phyloP scores from a whole-genome alignment of 1,140 invertebrate genomes.

The Eueides isabella region DNA sequence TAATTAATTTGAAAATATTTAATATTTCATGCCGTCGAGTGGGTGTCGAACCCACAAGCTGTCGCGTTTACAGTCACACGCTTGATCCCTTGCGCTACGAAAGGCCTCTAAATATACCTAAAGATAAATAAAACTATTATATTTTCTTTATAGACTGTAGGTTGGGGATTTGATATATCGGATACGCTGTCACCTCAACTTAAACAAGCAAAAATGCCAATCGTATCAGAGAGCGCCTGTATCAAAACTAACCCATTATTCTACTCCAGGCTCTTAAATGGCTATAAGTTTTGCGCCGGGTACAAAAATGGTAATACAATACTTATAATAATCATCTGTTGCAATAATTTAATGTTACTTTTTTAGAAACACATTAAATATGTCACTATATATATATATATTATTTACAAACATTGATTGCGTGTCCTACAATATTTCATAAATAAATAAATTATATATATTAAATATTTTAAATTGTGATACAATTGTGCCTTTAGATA shows the following conservation, averaged over 20 bases:
- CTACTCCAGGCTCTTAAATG: slow-evolving; percentile 53
- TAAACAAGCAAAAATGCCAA: slow-evolving; percentile 54
- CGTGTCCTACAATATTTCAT: no score
- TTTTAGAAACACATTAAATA: no score
- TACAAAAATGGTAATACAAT: slow-evolving; percentile 55
- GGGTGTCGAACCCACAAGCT: no score
- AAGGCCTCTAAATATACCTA: not conserved
- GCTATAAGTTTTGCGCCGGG: slow-evolving; percentile 65
- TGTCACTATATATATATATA: no score
- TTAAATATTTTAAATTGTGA: no score
- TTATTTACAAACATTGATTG: no score
- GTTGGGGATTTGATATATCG: slow-evolving; percentile 67
- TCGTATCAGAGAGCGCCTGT: slow-evolving; percentile 55
- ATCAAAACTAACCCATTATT: slow-evolving; percentile 65
- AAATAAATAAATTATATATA: no score
- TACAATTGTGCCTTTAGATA: no score
- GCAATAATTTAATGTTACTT: not conserved
- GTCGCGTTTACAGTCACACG: no score
- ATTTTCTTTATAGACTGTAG: slow-evolving; percentile 55
- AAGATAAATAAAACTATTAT: not conserved
- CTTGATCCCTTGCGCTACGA: no score
- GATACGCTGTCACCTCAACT: slow-evolving; percentile 51
- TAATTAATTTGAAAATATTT: no score
- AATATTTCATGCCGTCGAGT: no score
- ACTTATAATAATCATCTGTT: not conserved